Conservation (phyloP, 2,888 invertebrate species). For the Megalurothrips usitatus region DNA sequence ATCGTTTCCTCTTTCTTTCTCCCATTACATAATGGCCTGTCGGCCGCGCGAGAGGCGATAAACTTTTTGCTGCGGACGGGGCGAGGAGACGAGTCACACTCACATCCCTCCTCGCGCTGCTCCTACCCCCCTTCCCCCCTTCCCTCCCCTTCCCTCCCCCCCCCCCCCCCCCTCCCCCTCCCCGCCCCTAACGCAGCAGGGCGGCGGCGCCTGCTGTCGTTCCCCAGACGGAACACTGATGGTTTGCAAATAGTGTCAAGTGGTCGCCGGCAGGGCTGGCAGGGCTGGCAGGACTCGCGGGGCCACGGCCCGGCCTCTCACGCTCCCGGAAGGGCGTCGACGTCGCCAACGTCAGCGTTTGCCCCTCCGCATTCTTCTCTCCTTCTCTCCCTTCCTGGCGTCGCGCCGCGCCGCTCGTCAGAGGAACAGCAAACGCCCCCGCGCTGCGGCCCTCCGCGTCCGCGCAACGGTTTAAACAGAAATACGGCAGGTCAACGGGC, state of each 20-base stretch:
- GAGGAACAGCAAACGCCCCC: too few species aligned
- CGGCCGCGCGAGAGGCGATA: neutral
- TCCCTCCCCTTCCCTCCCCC: neutral
- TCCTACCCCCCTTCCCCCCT: neutral
- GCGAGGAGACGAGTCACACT: neutral
- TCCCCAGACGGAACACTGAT: neutral
- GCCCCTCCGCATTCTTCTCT: too few species aligned
- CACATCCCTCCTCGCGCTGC: neutral
- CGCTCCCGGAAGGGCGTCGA: too few species aligned
- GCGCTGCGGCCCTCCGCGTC: too few species aligned
- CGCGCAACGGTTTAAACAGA: too few species aligned
- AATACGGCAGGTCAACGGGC: too few species aligned
- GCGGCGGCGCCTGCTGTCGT: neutral
- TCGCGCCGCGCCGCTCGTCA: too few species aligned
- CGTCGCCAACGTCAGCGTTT: too few species aligned
- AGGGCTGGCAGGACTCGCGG: too few species aligned
- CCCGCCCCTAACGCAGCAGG: neutral
- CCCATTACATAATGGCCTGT: constrained; percentile 4
- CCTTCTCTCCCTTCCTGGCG: too few species aligned
- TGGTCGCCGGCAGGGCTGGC: too few species aligned
- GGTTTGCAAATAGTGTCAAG: neutral
- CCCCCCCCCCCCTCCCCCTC: neutral
- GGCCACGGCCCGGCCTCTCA: too few species aligned
- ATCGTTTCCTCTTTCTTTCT: neutral
- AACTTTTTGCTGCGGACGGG: neutral